Evolutionary conservation across 2,797 vertebrate genomes (phyloP).

Genomic region (Liparis tanakae): DNA sequence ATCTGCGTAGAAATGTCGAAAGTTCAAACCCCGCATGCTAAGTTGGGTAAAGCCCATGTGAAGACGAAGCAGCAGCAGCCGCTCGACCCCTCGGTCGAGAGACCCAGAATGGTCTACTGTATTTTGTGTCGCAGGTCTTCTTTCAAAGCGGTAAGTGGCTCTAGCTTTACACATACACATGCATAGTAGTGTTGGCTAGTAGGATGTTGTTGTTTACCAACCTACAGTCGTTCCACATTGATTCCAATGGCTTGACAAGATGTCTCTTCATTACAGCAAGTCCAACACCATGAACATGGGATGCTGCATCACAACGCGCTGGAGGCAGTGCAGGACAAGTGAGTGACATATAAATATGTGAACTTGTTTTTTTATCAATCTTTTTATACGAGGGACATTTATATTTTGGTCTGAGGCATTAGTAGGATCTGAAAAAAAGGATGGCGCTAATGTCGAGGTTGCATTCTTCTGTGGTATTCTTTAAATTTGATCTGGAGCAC

Average conservation of each 20-base stretch:
- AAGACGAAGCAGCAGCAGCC: not conserved
- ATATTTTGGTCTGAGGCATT: not conserved
- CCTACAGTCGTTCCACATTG: not conserved
- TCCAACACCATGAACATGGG: constrained; percentile 64
- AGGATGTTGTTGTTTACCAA: not conserved
- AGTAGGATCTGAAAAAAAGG: too few species aligned
- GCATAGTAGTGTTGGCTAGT: not conserved
- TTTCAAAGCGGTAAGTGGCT: constrained; percentile 45
- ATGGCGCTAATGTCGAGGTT: not conserved
- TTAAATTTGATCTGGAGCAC: not conserved
- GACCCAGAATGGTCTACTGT: constrained; percentile 13
- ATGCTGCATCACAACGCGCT: constrained; percentile 68
- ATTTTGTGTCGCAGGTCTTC: constrained; percentile 43
- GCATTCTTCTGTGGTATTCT: not conserved
- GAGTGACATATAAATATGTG: constrained; percentile 35
- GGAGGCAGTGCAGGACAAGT: constrained; percentile 67
- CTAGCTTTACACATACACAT: not conserved
- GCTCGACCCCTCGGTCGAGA: too few species aligned
- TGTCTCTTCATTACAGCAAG: constrained; percentile 51
- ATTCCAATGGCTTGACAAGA: not conserved
- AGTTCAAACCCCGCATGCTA: not conserved
- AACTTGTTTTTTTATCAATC: not conserved
- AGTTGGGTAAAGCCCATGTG: not conserved
- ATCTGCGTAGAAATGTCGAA: constrained; percentile 47
- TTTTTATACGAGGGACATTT: not conserved